phyloP scores from a whole-genome alignment of 1,140 invertebrate genomes.

The Drosophila lacertosa region DNA sequence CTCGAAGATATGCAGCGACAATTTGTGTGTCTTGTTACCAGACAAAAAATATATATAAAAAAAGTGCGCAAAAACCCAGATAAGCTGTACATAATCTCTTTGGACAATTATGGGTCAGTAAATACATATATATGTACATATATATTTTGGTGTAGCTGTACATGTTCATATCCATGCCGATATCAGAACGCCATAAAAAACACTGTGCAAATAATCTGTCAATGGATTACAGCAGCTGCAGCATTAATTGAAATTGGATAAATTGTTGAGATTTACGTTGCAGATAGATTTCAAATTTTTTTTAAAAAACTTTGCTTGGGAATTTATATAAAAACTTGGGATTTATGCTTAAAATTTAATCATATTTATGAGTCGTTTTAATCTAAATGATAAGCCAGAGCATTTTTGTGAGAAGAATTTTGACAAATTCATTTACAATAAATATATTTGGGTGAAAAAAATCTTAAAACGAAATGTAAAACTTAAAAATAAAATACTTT shows the following conservation, averaged over 20 bases:
- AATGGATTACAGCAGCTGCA: constrained; percentile 28
- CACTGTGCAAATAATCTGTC: constrained; percentile 1
- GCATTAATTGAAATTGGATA: constrained; percentile 21
- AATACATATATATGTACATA: not conserved
- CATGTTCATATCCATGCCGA: not conserved
- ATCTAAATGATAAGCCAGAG: too few relatives aligned
- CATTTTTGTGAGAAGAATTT: too few relatives aligned
- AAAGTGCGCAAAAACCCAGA: constrained; percentile 41
- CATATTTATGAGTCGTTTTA: too few relatives aligned
- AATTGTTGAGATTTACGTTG: constrained; percentile 9
- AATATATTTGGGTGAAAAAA: too few relatives aligned
- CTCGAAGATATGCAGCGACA: constrained; percentile 61
- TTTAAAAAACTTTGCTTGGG: too few relatives aligned
- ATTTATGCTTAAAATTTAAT: too few relatives aligned
- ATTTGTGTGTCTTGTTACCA: constrained; percentile 28
- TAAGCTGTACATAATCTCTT: constrained; percentile 33
- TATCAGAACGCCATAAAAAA: not conserved
- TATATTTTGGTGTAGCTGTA: constrained; percentile 1
- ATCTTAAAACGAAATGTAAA: too few relatives aligned
- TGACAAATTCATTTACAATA: too few relatives aligned
- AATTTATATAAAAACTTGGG: too few relatives aligned
- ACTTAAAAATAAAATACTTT: too few relatives aligned
- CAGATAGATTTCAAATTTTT: not conserved
- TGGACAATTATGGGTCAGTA: constrained; percentile 38
- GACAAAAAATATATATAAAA: constrained; percentile 16